Conservation (phyloP, 2,797 vertebrate species). For the Myripristis jacobus region DNA sequence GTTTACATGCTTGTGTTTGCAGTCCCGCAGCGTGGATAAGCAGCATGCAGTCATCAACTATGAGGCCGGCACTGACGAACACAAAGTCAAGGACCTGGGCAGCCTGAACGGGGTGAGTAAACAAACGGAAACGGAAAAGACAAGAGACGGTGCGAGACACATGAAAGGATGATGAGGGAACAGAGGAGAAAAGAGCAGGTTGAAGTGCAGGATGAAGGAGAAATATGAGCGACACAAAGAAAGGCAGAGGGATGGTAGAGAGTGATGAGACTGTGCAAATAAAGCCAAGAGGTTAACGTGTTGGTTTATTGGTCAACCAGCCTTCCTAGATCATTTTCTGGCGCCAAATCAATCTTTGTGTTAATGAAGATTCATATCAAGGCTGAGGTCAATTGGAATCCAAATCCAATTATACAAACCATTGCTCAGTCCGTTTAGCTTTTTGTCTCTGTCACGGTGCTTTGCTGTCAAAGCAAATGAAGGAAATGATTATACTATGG, state of each 20-base stretch:
- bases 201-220: not conserved
- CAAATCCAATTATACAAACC: slow-evolving; percentile 61
- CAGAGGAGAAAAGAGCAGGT: not conserved
- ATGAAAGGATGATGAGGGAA: slow-evolving; percentile 15
- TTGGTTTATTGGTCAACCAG: slow-evolving; percentile 33
- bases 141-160: slow-evolving; percentile 12
- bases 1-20: slow-evolving; percentile 32
- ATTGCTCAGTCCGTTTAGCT: slow-evolving; percentile 8
- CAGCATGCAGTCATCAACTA: slow-evolving; percentile 99
- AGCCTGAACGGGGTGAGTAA: slow-evolving; percentile 97
- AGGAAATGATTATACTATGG: too few relatives aligned
- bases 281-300: slow-evolving; percentile 38
- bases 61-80: slow-evolving; percentile 90
- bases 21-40: slow-evolving; percentile 95
- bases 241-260: slow-evolving; percentile 1
- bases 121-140: slow-evolving; percentile 16
- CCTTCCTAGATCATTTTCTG: too few relatives aligned
- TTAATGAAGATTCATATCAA: slow-evolving; percentile 59
- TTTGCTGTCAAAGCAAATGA: not conserved
- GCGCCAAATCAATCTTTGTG: slow-evolving; percentile 42
- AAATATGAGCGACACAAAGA: slow-evolving; percentile 16
- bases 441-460: not conserved
- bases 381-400: slow-evolving; percentile 36
- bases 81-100: slow-evolving; percentile 97
- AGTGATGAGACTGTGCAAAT: slow-evolving; percentile 13